Percentiles rank a stretch among this genome's conserved stretches.
These are phyloP conservation scores for Tiliacea citrago DNA, from an alignment of 2,888 invertebrate species.

Conservation along the genomic window DNA sequence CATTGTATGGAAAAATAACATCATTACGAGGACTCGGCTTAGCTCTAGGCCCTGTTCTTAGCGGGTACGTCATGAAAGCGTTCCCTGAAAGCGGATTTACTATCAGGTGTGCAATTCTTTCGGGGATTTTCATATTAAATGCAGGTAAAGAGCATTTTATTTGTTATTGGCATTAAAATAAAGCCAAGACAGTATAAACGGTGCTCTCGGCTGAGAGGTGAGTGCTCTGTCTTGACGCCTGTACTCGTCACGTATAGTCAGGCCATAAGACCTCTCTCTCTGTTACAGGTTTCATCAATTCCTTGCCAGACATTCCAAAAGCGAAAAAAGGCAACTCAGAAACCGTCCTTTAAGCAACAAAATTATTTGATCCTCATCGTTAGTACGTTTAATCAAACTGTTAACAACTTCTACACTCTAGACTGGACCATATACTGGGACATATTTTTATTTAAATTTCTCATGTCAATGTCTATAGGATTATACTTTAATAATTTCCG, in stretches of 20 bases:
- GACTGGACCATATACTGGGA: conserved; percentile 89
- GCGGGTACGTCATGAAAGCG: conserved; percentile 90
- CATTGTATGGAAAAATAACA: conserved; percentile 90
- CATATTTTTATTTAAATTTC: conserved; percentile 86
- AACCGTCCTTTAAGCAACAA: conserved; percentile 52
- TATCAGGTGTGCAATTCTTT: conserved; percentile 79
- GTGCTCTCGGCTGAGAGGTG: no score
- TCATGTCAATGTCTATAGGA: conserved; percentile 86
- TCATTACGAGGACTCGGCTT: conserved; percentile 91
- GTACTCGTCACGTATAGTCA: no score
- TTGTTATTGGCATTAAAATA: neutral
- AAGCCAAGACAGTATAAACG: no score
- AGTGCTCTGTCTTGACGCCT: no score
- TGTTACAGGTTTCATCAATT: conserved; percentile 72
- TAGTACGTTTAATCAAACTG: conserved; percentile 74
- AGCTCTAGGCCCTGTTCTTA: conserved; percentile 91
- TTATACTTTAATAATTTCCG: conserved; percentile 88
- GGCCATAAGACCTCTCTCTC: neutral
- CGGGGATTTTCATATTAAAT: conserved; percentile 69
- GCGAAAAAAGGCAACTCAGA: conserved; percentile 59
- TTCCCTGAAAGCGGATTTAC: conserved; percentile 86
- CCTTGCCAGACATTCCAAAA: conserved; percentile 65
- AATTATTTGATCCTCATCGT: conserved; percentile 65
- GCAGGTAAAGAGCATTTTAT: conserved; percentile 62
- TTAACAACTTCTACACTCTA: conserved; percentile 83